Evolutionary conservation across 2,797 vertebrate species (phyloP).

Genomic region (Channa striata): DNA sequence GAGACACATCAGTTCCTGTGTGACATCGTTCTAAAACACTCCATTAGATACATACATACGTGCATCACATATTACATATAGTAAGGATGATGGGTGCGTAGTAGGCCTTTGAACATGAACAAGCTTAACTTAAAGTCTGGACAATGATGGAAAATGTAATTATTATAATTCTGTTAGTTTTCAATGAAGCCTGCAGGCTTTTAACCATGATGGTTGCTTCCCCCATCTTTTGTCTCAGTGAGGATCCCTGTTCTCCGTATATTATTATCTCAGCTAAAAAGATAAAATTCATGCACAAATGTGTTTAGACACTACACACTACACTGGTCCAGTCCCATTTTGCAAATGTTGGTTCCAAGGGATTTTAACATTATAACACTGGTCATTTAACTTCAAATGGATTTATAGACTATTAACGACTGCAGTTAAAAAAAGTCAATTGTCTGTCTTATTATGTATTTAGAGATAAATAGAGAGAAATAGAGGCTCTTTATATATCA

Average conservation of each 20-base stretch:
- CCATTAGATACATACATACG: slow-evolving; percentile 15
- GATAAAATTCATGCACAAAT: slow-evolving; percentile 19
- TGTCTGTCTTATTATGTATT: too few relatives aligned
- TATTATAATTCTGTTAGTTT: slow-evolving; percentile 66
- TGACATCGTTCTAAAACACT: slow-evolving; percentile 57
- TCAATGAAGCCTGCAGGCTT: slow-evolving; percentile 45
- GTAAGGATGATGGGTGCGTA: slow-evolving; percentile 47
- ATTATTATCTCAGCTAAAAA: slow-evolving; percentile 32
- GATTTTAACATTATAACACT: not conserved
- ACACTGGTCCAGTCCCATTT: too few relatives aligned
- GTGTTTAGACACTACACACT: not conserved
- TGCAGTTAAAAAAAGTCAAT: too few relatives aligned
- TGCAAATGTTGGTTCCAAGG: too few relatives aligned
- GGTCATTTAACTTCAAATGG: not conserved
- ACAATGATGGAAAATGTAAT: slow-evolving; percentile 71
- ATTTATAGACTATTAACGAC: too few relatives aligned
- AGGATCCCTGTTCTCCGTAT: slow-evolving; percentile 40
- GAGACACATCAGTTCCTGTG: slow-evolving; percentile 51
- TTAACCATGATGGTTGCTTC: slow-evolving; percentile 43
- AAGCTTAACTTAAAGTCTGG: slow-evolving; percentile 52
- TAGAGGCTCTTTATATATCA: too few relatives aligned
- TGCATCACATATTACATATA: not conserved
- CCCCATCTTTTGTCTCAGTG: slow-evolving; percentile 26
- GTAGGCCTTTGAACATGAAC: slow-evolving; percentile 35
- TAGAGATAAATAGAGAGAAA: too few relatives aligned